Base-by-base conservation (phyloP, 2,888 invertebrate genomes). In the Tiliacea citrago region DNA sequence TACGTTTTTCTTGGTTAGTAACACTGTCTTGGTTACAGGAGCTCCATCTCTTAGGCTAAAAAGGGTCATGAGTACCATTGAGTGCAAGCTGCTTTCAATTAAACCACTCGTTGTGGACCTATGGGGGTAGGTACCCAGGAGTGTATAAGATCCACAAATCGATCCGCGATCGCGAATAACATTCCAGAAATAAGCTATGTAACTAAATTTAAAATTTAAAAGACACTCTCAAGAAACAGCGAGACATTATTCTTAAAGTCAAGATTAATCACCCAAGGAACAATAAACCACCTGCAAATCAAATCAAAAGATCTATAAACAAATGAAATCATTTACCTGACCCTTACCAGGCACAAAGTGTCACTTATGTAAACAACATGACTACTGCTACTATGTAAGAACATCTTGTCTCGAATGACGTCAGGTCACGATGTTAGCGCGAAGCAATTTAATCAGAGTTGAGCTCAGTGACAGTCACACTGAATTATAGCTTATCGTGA, bases 351-450 rank as follows among this genome's bases (percentile, higher is more conserved):
- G 53, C 60, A 81, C 35, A 60, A 72, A 84, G 51, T 82, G 82
- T 76, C 72, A 73, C 47, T 65, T 75, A 76, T 63, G 71, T 35
- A 73, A 76, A 75, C 55, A 73, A 49, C 12, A 71, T 63, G 60
- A 53, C 55, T 53, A 67, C 35, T 10, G 55, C 65, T 66, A 47
- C 58, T 49, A 16, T 18, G 67, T 63, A 73, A 35, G 66, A 53
- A 77, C 75, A 79, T 83, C 85, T 77, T 81, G 80, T 67, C 66
- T 55, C 74, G 75, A 89, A 86, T 94, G 94, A 94, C 92, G 92
- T 94, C 93, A 93, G 86, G 91, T 92, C 94, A 95, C 94, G 94
- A 95, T 81, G 87, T 82, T 87, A 88, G 89, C 80, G 83, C 87
- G 88, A 88, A 91, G 90, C 90, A 92, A 92, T 93, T 91, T 93